Conservation (phyloP, 2,113 vertebrate genomes). For the Strigops habroptila region DNA sequence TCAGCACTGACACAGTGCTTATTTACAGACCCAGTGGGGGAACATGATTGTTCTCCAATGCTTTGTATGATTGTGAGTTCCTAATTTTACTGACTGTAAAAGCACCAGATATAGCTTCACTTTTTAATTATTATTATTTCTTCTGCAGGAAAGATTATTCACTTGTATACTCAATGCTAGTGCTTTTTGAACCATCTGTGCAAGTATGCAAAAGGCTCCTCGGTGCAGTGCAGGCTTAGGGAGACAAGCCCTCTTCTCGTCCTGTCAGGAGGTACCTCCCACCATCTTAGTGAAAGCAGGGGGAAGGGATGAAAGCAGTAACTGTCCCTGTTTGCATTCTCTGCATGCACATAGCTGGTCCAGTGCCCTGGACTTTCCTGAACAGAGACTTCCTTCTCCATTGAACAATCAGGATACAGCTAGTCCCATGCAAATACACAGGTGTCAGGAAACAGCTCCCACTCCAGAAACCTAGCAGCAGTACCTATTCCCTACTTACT, state of each 20-base stretch:
- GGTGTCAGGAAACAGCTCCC: not conserved
- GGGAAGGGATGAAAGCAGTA: not conserved
- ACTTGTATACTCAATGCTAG: not conserved
- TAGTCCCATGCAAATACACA: not conserved
- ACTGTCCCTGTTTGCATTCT: not conserved
- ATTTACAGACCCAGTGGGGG: not conserved
- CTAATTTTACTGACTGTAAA: not conserved
- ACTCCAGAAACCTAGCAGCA: not conserved
- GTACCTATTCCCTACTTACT: not conserved
- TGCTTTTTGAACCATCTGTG: not conserved
- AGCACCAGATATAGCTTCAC: not conserved
- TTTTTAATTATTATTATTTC: not conserved
- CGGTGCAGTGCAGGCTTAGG: not conserved
- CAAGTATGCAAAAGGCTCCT: not conserved
- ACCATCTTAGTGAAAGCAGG: not conserved
- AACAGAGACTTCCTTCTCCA: rapidly evolving
- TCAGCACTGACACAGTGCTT: rapidly evolving
- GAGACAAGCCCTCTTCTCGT: not conserved
- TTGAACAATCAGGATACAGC: not conserved
- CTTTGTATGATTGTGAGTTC: not conserved
- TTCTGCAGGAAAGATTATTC: not conserved
- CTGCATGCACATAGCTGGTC: not conserved
- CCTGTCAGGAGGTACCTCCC: not conserved
- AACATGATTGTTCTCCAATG: not conserved
- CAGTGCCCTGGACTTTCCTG: not conserved